Percentiles rank a stretch among this genome's conserved stretches.
Conservation (phyloP, 2,888 invertebrate genomes). For the Athalia cordata region DNA sequence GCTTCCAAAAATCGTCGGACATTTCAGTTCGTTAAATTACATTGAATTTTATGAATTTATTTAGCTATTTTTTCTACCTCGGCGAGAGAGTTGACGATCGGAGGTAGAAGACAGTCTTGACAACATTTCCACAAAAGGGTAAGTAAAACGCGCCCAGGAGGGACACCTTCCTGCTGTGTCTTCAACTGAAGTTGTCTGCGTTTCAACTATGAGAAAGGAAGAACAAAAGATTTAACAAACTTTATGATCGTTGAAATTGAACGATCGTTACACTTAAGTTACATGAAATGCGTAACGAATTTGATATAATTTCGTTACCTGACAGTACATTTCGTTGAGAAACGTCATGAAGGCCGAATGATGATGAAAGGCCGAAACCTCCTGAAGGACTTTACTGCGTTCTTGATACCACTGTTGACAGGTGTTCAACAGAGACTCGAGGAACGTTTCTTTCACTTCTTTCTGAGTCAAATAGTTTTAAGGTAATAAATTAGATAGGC, state of each 20-base stretch:
- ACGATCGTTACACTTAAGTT: neutral
- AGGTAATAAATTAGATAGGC: neutral
- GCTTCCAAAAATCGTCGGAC: too few species aligned
- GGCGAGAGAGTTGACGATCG: slow-evolving; percentile 84
- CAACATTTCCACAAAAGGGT: slow-evolving; percentile 92
- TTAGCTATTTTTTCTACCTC: slow-evolving; percentile 77
- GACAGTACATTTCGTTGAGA: slow-evolving; percentile 93
- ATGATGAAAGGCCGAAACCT: slow-evolving; percentile 59
- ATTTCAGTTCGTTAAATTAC: too few species aligned
- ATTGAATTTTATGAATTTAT: too few species aligned
- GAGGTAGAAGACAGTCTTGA: slow-evolving; percentile 89
- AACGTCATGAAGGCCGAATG: slow-evolving; percentile 88
- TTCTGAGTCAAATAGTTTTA: slow-evolving; percentile 72
- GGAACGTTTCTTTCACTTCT: slow-evolving; percentile 90
- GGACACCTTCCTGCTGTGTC: slow-evolving; percentile 77
- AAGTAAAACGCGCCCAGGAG: slow-evolving; percentile 85
- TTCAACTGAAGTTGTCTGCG: slow-evolving; percentile 78
- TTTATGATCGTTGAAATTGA: neutral
- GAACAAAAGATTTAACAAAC: neutral
- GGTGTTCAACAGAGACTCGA: slow-evolving; percentile 91
- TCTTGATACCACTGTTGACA: slow-evolving; percentile 95
- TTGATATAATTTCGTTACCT: slow-evolving; percentile 66
- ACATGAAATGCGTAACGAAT: neutral
- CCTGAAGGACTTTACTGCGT: slow-evolving; percentile 79
- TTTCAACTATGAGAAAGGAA: slow-evolving; percentile 77